phyloP scores from a whole-genome alignment of 2,888 invertebrate species.

The Sphinx pinastri region DNA sequence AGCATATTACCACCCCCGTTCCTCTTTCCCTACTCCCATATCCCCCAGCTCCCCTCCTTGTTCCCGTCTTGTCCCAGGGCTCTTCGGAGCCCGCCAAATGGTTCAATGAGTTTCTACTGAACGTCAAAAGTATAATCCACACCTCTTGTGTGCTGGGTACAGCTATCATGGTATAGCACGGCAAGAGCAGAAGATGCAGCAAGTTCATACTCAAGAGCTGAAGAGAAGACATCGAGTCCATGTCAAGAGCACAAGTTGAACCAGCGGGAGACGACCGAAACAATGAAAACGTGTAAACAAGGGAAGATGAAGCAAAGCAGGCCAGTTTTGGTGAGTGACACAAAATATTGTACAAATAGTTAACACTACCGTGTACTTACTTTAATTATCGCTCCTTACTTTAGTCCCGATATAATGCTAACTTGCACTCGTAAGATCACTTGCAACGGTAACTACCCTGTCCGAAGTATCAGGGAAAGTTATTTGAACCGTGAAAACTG shows the following conservation, averaged over 20 bases:
- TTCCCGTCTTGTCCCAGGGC: conserved; percentile 65
- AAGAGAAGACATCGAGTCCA: background rate
- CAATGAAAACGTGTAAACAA: background rate
- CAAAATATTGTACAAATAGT: no score
- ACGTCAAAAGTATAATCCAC: conserved; percentile 43
- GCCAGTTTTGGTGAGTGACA: no score
- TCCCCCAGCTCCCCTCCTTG: conserved; percentile 55
- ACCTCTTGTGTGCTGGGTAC: conserved; percentile 52
- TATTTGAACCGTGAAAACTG: no score
- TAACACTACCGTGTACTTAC: no score
- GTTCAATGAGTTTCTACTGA: conserved; percentile 55
- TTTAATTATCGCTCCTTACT: no score
- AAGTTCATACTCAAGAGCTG: background rate
- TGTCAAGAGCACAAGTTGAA: background rate
- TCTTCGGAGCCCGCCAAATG: conserved; percentile 69
- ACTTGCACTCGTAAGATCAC: no score
- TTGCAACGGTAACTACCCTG: no score
- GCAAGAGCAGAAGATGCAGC: conserved; percentile 25
- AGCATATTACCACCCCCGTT: conserved; percentile 47
- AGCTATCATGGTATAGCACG: no score
- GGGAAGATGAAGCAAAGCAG: no score
- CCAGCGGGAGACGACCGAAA: background rate
- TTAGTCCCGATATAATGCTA: no score
- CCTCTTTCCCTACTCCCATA: conserved; percentile 45
- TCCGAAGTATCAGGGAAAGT: no score